phyloP scores from a whole-genome alignment of 1,140 invertebrate species.

The Hormaphis cornu region DNA sequence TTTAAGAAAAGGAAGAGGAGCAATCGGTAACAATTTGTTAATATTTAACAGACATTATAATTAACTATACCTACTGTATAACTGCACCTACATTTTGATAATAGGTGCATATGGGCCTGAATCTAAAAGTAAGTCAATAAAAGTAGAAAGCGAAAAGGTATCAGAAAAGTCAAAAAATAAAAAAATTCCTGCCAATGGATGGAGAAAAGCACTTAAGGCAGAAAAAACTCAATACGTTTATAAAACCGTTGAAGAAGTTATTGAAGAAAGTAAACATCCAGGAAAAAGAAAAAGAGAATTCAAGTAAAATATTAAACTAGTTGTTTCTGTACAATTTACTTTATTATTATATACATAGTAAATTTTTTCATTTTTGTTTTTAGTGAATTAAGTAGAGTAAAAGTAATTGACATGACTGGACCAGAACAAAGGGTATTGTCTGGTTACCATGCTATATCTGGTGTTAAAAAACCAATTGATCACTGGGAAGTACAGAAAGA shows the following conservation, averaged over 20 bases:
- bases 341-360: neutral
- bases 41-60: neutral
- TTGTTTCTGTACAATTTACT: neutral
- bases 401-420: constrained; percentile 98
- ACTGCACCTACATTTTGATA: constrained; percentile 1
- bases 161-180: constrained; percentile 11
- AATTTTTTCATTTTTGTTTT: neutral
- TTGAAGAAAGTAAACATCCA: constrained; percentile 69
- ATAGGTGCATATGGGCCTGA: constrained; percentile 71
- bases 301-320: constrained; percentile 36
- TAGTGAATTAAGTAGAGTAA: constrained; percentile 68
- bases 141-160: constrained; percentile 51
- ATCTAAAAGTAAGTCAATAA: constrained; percentile 47
- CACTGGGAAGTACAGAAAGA: constrained; percentile 46
- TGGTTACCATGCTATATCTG: constrained; percentile 81
- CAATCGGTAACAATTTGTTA: constrained; percentile 52
- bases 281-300: constrained; percentile 46
- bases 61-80: neutral
- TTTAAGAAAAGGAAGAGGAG: constrained; percentile 82
- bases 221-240: constrained; percentile 70
- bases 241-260: constrained; percentile 84
- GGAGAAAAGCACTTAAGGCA: constrained; percentile 47
- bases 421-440: constrained; percentile 86
- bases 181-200: constrained; percentile 45
- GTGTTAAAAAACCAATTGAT: constrained; percentile 52